Evolutionary conservation across 2,797 vertebrate species (phyloP).

Genomic region (Sylvilagus floridanus): DNA sequence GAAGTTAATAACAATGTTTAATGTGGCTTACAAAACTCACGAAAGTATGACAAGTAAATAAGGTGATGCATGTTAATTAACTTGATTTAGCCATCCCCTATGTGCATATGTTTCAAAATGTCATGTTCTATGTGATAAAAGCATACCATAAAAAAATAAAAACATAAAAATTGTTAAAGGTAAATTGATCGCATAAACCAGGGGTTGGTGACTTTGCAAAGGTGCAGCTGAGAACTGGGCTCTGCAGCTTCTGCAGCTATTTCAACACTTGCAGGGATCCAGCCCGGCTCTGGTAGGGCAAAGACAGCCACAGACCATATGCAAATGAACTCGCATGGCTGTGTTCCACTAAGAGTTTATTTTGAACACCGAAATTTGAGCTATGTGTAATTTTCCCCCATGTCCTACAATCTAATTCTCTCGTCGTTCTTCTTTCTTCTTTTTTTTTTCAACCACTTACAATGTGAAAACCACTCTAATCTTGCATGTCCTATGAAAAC

Average conservation of each 20-base stretch:
- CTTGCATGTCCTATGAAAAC: neutral
- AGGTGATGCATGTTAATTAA: neutral
- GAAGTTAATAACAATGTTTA: too few species aligned
- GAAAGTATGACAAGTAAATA: too few species aligned
- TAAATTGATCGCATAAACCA: neutral
- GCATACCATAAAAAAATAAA: too few species aligned
- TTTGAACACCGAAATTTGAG: neutral
- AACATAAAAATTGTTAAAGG: neutral
- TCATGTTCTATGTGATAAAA: too few species aligned
- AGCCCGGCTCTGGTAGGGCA: neutral
- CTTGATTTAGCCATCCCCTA: neutral
- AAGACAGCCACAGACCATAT: neutral
- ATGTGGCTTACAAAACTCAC: neutral
- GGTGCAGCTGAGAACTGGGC: neutral
- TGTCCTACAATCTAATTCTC: neutral
- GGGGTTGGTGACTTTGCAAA: neutral
- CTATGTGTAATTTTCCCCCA: neutral
- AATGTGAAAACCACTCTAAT: neutral
- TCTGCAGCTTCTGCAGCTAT: too few species aligned
- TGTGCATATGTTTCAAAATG: too few species aligned
- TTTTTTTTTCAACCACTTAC: neutral
- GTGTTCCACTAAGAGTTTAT: neutral
- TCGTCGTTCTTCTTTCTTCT: neutral
- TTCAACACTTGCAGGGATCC: neutral
- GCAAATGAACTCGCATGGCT: neutral